Evolutionary conservation across 1,140 invertebrate genomes (phyloP).

Genomic region (Pristionchus pacificus): DNA sequence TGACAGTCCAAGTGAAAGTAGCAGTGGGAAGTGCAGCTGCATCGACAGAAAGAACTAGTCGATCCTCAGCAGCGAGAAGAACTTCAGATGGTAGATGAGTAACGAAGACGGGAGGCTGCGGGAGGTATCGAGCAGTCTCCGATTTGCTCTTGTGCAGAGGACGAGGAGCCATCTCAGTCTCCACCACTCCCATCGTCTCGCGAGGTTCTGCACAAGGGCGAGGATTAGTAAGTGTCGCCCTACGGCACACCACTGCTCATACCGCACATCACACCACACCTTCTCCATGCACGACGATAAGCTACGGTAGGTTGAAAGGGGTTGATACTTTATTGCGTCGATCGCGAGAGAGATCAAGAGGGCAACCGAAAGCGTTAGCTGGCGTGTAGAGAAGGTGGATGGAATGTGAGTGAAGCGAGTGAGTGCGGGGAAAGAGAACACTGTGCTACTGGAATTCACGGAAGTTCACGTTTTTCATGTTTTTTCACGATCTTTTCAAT

Average conservation of each 20-base stretch:
- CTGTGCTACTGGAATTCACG: neutral
- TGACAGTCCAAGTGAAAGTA: constrained; percentile 45
- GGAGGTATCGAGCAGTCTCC: constrained; percentile 18
- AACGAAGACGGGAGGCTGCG: constrained; percentile 43
- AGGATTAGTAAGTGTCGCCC: too few relatives aligned
- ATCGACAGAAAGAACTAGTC: constrained; percentile 39
- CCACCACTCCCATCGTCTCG: neutral
- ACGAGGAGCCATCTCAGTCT: neutral
- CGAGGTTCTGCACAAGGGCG: neutral
- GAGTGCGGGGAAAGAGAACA: too few relatives aligned
- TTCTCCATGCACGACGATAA: too few relatives aligned
- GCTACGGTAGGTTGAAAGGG: too few relatives aligned
- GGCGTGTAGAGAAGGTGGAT: too few relatives aligned
- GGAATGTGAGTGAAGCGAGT: too few relatives aligned
- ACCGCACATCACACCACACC: too few relatives aligned
- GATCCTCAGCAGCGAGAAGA: constrained; percentile 39
- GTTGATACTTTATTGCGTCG: too few relatives aligned
- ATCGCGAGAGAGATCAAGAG: too few relatives aligned
- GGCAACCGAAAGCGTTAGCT: too few relatives aligned
- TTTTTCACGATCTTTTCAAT: neutral
- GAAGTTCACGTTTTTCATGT: neutral
- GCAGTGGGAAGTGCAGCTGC: constrained; percentile 42
- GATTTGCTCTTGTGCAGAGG: constrained; percentile 5
- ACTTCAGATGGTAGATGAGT: constrained; percentile 43
- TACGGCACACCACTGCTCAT: too few relatives aligned